These are phyloP conservation scores for Caenorhabditis remanei DNA, from an alignment of 1,140 invertebrate species.

Conservation along the genomic window DNA sequence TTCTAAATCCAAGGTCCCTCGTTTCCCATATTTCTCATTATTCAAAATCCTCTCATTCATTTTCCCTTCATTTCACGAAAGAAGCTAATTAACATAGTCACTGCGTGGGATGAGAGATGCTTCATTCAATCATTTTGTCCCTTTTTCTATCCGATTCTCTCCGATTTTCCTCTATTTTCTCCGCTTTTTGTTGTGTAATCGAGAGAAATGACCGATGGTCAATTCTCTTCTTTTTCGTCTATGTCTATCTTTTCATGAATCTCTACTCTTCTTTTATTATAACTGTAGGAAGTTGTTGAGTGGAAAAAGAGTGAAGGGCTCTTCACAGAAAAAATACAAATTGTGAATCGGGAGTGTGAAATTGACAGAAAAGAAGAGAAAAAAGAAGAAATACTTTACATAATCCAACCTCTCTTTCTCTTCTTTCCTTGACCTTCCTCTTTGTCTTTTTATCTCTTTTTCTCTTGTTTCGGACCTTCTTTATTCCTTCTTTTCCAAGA, in stretches of 20 bases:
- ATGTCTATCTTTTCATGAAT: background rate
- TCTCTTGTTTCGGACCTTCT: background rate
- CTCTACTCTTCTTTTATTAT: background rate
- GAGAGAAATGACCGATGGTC: background rate
- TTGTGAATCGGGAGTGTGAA: conserved; percentile 3
- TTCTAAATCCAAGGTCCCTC: too few relatives aligned
- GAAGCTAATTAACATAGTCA: conserved; percentile 31
- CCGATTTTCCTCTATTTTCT: background rate
- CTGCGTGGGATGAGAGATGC: conserved; percentile 14
- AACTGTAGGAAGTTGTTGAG: background rate
- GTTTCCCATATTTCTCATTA: too few relatives aligned
- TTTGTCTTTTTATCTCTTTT: background rate
- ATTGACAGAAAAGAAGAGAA: background rate
- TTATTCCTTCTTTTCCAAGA: conserved; percentile 9
- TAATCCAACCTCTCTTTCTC: conserved; percentile 21
- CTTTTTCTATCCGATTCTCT: background rate
- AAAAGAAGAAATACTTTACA: background rate
- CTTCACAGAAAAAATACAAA: background rate
- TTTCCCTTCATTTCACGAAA: background rate
- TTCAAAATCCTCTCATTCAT: background rate
- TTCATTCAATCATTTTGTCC: background rate
- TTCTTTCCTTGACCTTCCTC: conserved; percentile 1
- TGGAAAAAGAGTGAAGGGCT: conserved; percentile 15
- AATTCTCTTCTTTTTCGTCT: conserved; percentile 15
- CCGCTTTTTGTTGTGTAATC: conserved; percentile 47